Conservation (phyloP, 2,113 vertebrate genomes). For the Ictidomys tridecemlineatus region DNA sequence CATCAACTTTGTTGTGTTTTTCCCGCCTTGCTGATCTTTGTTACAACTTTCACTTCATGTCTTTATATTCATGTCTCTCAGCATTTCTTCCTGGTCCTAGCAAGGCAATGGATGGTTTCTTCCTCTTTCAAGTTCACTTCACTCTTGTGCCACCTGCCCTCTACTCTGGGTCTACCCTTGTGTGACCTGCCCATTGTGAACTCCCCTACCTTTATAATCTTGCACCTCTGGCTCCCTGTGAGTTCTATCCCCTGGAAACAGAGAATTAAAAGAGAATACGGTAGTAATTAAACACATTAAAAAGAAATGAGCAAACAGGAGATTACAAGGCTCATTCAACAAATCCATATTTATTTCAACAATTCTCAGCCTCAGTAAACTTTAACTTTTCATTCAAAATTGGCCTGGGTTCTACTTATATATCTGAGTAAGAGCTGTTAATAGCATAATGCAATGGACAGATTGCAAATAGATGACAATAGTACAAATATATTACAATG, state of each 20-base stretch:
- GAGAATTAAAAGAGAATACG: neutral
- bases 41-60: neutral
- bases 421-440: neutral
- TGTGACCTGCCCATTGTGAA: neutral
- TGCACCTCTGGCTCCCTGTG: neutral
- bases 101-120: neutral
- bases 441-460: neutral
- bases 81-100: neutral
- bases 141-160: too few species aligned
- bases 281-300: neutral
- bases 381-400: neutral
- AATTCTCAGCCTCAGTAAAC: neutral
- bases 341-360: neutral
- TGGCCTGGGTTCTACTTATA: neutral
- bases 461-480: too few species aligned
- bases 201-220: fast-evolving
- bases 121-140: neutral
- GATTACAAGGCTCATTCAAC: neutral
- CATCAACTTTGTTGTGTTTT: neutral
- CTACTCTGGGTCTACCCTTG: neutral
- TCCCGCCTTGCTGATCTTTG: neutral
- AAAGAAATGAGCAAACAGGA: neutral
- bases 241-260: neutral
- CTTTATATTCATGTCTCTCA: neutral
- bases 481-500: neutral